Evolutionary conservation across 2,797 vertebrate genomes (phyloP), one percentile per base, ranked within the genome.

Genomic region (Lepus oiostolus): DNA sequence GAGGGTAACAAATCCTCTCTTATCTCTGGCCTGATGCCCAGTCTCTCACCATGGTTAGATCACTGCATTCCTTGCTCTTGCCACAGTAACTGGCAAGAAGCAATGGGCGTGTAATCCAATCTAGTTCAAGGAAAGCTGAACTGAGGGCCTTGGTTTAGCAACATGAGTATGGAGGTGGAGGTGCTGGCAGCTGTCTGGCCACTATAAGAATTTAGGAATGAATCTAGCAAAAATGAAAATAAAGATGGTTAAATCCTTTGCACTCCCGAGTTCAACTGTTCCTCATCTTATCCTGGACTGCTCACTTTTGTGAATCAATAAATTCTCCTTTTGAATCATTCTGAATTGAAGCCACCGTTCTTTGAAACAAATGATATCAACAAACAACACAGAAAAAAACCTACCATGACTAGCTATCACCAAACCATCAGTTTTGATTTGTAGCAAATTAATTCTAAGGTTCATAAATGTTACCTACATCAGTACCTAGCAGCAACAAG

Each of bases 291-390:
- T 77, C 32, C 54, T 4, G 6, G n/a, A 24, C 62, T 24, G 58
- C 74, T 90, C 42, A 83, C 3, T 63, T 77, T 32, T 0, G 21
- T 65, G 52, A 81, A 50, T 71, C 90, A 82, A 14, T 82, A 28
- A 65, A 91, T 68, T 47, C n/a, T 16, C 47, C 58, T 77, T 82
- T 81, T 14, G 47, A 81, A 35, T 76, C 32, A 74, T 50, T 60
- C 47, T 50, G 77, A 86, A 87, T 63, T 2, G 16, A 30, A 90
- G 9, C n/a, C 62, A 35, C 70, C 76, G 16, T 52, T 70, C 62
- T 80, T 35, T 60, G 71, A 95, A 87, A 85, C 70, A 88, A 90
- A 67, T 16, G 82, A 50, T 17, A 83, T 13, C 32, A 52, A 47
- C 24, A 62, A 38, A 71, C 7, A 58, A 58, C 21, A 82, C 63